phyloP scores from a whole-genome alignment of 1,140 invertebrate species.

The Saxidomus purpurata region DNA sequence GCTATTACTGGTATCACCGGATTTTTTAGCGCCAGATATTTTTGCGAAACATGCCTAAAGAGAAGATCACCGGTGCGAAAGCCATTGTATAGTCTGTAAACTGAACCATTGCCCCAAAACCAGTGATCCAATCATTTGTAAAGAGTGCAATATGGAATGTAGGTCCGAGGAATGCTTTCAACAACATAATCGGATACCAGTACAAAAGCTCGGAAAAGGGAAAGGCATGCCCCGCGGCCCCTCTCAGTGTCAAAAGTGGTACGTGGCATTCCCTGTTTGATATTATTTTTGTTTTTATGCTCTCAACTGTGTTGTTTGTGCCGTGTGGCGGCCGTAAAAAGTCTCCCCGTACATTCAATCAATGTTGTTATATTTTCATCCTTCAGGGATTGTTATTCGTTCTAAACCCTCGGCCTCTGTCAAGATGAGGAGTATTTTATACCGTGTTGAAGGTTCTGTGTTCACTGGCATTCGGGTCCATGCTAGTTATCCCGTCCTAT shows the following conservation, averaged over 20 bases:
- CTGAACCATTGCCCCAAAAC: neutral
- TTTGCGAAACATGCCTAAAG: neutral
- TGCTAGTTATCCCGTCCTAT: too few relatives aligned
- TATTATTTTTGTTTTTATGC: too few relatives aligned
- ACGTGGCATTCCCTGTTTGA: too few relatives aligned
- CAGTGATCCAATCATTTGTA: neutral
- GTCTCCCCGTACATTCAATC: too few relatives aligned
- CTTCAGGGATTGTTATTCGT: too few relatives aligned
- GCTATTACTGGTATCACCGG: conserved; percentile 22
- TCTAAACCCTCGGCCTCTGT: too few relatives aligned
- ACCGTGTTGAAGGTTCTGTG: too few relatives aligned
- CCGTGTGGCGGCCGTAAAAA: too few relatives aligned
- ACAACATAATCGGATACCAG: neutral
- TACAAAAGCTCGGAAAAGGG: neutral
- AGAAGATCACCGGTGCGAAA: neutral
- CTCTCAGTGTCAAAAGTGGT: conserved; percentile 16
- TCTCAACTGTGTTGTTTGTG: too few relatives aligned
- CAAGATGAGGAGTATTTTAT: too few relatives aligned
- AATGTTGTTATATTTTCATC: too few relatives aligned
- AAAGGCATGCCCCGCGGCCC: neutral
- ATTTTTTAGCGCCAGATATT: conserved; percentile 4
- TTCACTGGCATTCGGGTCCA: too few relatives aligned
- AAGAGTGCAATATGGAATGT: neutral
- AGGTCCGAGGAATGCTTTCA: neutral
- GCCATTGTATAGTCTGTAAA: neutral